These are phyloP conservation scores for Callionymus lyra DNA, from an alignment of 2,113 vertebrate species.

Conservation along the genomic window DNA sequence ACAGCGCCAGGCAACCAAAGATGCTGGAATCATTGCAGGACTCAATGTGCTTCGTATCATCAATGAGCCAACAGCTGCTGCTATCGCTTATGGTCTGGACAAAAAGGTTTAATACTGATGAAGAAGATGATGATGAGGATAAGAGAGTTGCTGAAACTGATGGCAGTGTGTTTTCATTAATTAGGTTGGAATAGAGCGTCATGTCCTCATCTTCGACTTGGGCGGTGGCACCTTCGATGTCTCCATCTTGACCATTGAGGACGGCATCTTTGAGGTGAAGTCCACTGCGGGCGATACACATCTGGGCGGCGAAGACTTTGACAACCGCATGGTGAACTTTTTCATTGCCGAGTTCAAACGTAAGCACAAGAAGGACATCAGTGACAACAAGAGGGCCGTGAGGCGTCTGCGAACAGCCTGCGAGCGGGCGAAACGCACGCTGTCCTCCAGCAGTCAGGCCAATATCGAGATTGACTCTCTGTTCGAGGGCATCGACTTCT, in stretches of 20 bases:
- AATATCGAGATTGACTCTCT: constrained; percentile 78
- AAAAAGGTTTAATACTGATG: constrained; percentile 55
- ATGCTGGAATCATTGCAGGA: constrained; percentile 68
- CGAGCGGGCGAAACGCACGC: constrained; percentile 65
- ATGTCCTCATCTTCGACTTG: constrained; percentile 85
- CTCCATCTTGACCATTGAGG: constrained; percentile 63
- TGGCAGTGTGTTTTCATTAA: not conserved
- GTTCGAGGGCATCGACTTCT: constrained; percentile 86
- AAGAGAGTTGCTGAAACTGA: not conserved
- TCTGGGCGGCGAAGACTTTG: constrained; percentile 68
- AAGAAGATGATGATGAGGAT: no score
- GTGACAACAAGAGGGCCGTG: constrained; percentile 65
- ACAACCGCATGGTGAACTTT: constrained; percentile 69
- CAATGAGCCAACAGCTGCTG: constrained; percentile 69
- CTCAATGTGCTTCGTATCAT: constrained; percentile 68
- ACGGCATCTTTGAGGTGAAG: constrained; percentile 68
- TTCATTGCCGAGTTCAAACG: constrained; percentile 68
- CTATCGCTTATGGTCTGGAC: constrained; percentile 69
- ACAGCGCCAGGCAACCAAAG: constrained; percentile 70
- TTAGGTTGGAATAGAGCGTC: constrained; percentile 70
- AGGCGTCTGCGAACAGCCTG: constrained; percentile 66
- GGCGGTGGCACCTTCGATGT: constrained; percentile 86
- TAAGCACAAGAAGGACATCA: constrained; percentile 69
- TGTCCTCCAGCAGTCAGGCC: constrained; percentile 70
- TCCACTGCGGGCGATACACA: constrained; percentile 69